phyloP scores from a whole-genome alignment of 2,797 vertebrate species.

The Remorina albescens region DNA sequence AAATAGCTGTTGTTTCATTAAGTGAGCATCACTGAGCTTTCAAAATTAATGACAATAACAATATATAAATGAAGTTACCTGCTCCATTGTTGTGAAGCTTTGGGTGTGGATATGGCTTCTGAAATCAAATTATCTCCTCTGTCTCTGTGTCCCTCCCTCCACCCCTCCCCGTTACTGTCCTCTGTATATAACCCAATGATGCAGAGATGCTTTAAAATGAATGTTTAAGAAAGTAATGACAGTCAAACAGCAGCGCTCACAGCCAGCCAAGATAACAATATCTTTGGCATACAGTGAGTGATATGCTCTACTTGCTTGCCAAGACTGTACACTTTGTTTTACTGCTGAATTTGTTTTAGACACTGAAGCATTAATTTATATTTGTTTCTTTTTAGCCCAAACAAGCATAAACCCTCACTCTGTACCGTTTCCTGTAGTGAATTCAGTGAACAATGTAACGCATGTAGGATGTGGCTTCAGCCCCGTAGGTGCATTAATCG shows the following conservation, averaged over 20 bases:
- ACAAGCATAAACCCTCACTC: neutral
- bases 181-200: slow-evolving; percentile 34
- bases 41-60: slow-evolving; percentile 4
- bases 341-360: slow-evolving; percentile 1
- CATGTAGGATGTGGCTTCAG: neutral
- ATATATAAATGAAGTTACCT: slow-evolving; percentile 11
- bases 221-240: slow-evolving; percentile 57
- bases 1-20: slow-evolving; percentile 24
- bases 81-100: neutral
- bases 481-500: neutral
- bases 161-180: slow-evolving; percentile 16
- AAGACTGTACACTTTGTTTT: slow-evolving; percentile 25
- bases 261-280: slow-evolving; percentile 42
- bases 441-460: neutral
- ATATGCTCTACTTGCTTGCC: slow-evolving; percentile 31
- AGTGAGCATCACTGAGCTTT: slow-evolving; percentile 29
- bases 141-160: slow-evolving; percentile 9
- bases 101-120: slow-evolving; percentile 31
- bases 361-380: slow-evolving; percentile 11
- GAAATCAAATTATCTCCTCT: slow-evolving; percentile 39
- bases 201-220: slow-evolving; percentile 48
- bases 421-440: neutral
- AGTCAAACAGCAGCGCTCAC: slow-evolving; percentile 32
- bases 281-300: slow-evolving; percentile 27
- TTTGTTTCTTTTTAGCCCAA: neutral